These are phyloP conservation scores for Hippocampus zosterae DNA, from an alignment of 2,113 vertebrate species.

Conservation along the genomic window DNA sequence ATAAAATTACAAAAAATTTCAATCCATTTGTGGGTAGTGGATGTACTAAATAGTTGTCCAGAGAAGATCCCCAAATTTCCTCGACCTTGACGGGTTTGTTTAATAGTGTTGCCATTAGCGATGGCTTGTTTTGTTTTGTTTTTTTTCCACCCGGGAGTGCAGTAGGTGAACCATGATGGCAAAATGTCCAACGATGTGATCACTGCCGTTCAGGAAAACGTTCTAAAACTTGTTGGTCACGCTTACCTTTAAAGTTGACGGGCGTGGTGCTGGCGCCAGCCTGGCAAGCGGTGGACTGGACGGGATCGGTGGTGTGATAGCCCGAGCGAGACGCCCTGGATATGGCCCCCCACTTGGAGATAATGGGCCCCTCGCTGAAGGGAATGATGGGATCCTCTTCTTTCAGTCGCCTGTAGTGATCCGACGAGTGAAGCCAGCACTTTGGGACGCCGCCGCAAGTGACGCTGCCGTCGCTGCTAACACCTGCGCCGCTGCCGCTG, in stretches of 20 bases:
- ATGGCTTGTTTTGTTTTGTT: too few species aligned
- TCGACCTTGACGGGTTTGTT: too few species aligned
- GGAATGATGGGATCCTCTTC: slow-evolving; percentile 98
- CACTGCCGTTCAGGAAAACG: too few species aligned
- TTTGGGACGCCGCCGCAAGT: slow-evolving; percentile 72
- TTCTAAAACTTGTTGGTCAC: background rate
- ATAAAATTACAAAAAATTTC: too few species aligned
- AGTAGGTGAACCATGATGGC: too few species aligned
- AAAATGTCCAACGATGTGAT: too few species aligned
- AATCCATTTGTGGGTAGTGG: too few species aligned
- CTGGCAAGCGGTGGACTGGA: slow-evolving; percentile 93
- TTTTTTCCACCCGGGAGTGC: too few species aligned
- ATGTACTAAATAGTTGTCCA: too few species aligned
- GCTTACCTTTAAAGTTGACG: slow-evolving; percentile 87
- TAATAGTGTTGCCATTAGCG: too few species aligned
- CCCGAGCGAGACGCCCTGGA: slow-evolving; percentile 90
- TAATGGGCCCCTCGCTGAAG: slow-evolving; percentile 92
- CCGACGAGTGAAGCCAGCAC: slow-evolving; percentile 82
- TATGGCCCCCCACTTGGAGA: slow-evolving; percentile 98
- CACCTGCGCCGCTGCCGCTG: slow-evolving; percentile 12
- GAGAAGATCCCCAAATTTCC: too few species aligned
- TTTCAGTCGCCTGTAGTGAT: slow-evolving; percentile 84
- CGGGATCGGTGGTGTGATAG: slow-evolving; percentile 89
- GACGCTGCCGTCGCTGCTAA: slow-evolving; percentile 14
- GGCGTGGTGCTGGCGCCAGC: slow-evolving; percentile 84